Evolutionary conservation across 2,888 invertebrate species (phyloP), one percentile per base, ranked within the genome.

Genomic region (Idaea straminata): DNA sequence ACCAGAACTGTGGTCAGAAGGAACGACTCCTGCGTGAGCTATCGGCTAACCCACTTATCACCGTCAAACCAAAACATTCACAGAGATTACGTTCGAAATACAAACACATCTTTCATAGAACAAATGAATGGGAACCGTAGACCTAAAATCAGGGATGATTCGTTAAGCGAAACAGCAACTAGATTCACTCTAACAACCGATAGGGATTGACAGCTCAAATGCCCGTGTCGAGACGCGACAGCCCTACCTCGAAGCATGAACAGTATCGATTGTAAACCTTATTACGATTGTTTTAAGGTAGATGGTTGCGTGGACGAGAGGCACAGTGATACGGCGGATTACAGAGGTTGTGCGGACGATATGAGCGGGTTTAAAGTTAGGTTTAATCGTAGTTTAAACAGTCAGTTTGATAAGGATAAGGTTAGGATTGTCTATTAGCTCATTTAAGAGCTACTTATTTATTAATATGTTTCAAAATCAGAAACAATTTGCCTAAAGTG

Each of bases 61-160:
- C 92, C 92, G 0, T 93, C 92, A 0, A 92, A 92, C 66, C 91
- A 92, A 63, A 91, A 91, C 76, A 86, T 89, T n/a, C 84, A 92
- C 64, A 75, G 91, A 38, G 91, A 92, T 69, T 84, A 82, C 64
- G 79, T 82, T 6, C 82, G 89, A n/a, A 91, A 88, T n/a, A 87
- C 85, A 0, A 91, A 92, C 66, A 93, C 93, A 0, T 91, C 93
- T 0, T 93, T 93, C 75, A 92, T 93, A 5, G 92, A 93, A 67
- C 89, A 91, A 65, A 78, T 86, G 73, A 93, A 93, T 69, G 91
- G 91, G 0, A 90, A 88, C 57, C 72, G 90, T 38, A 77, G 87
- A 2, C 84, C 87, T 0, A 91, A 91, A 65, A 69, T 85, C 13
- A 75, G 89, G 16, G 90, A 92, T 6, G 92, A 93, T 64, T 87